Conservation (phyloP, 2,888 invertebrate genomes). For the Morpho deidamia region DNA sequence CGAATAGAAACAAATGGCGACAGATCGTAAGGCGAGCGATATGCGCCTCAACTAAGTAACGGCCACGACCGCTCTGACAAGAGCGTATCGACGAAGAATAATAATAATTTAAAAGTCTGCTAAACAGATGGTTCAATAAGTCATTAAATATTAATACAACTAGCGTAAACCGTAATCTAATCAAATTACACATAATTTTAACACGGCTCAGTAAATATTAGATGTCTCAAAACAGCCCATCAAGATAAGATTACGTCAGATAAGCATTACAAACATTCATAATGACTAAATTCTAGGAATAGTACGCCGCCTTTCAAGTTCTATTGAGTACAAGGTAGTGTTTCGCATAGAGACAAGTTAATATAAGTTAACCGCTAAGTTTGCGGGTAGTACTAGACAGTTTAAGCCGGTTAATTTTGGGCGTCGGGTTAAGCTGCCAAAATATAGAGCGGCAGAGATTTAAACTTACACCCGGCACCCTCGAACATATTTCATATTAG, state of each 20-base stretch:
- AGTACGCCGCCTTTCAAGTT: conserved; percentile 10
- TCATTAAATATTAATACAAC: background rate
- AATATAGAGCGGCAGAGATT: conserved; percentile 50
- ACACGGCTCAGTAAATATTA: conserved; percentile 23
- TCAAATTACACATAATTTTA: conserved; percentile 17
- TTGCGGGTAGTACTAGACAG: conserved; percentile 40
- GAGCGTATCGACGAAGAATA: no score
- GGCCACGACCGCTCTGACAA: no score
- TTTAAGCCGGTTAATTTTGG: conserved; percentile 47
- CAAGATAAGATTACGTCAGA: conserved; percentile 14
- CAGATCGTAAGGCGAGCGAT: no score
- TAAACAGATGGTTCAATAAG: background rate
- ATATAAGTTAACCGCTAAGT: conserved; percentile 38
- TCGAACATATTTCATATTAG: no score
- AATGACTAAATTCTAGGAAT: conserved; percentile 16
- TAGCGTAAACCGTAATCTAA: conserved; percentile 6
- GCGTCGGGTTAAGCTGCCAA: conserved; percentile 47
- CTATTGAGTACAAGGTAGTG: conserved; percentile 4
- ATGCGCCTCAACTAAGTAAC: no score
- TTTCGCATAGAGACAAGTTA: conserved; percentile 10
- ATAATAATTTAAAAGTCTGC: no score
- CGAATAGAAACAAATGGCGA: no score
- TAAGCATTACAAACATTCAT: conserved; percentile 12
- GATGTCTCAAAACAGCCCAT: conserved; percentile 12
- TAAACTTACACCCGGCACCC: conserved; percentile 38